These are phyloP conservation scores for Cartodere bifasciata DNA, from an alignment of 2,888 invertebrate species.

Conservation along the genomic window DNA sequence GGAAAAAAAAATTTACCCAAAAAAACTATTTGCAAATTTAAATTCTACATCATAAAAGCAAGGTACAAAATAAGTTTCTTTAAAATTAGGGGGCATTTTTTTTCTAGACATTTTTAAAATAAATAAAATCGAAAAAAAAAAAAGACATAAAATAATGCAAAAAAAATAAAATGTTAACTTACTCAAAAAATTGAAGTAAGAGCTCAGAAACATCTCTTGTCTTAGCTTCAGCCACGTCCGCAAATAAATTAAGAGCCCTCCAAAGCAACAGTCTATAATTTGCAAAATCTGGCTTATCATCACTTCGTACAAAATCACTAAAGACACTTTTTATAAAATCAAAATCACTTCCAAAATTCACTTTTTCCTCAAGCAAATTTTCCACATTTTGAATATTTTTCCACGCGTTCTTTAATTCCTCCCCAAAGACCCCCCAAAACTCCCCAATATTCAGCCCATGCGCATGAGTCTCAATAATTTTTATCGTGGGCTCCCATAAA, in stretches of 20 bases:
- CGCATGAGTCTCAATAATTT: constrained; percentile 65
- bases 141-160: constrained; percentile 8
- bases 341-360: constrained; percentile 20
- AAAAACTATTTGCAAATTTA: too few species aligned
- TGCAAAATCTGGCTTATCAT: constrained; percentile 52
- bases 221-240: constrained; percentile 63
- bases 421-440: constrained; percentile 62
- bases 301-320: constrained; percentile 25
- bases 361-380: constrained; percentile 12
- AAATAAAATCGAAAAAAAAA: constrained; percentile 1
- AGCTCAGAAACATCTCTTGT: constrained; percentile 68
- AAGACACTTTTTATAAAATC: constrained; percentile 22
- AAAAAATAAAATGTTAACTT: constrained; percentile 20
- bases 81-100: too few species aligned
- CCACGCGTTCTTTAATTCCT: constrained; percentile 43
- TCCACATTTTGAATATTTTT: constrained; percentile 33
- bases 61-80: too few species aligned
- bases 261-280: constrained; percentile 74
- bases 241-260: constrained; percentile 61
- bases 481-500: constrained; percentile 73
- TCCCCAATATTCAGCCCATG: constrained; percentile 42
- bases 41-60: too few species aligned
- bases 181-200: constrained; percentile 69
- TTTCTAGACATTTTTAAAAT: constrained; percentile 5
- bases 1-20: too few species aligned